Conservation (phyloP, 2,797 vertebrate genomes). For the Melanotaenia parkinsoni region DNA sequence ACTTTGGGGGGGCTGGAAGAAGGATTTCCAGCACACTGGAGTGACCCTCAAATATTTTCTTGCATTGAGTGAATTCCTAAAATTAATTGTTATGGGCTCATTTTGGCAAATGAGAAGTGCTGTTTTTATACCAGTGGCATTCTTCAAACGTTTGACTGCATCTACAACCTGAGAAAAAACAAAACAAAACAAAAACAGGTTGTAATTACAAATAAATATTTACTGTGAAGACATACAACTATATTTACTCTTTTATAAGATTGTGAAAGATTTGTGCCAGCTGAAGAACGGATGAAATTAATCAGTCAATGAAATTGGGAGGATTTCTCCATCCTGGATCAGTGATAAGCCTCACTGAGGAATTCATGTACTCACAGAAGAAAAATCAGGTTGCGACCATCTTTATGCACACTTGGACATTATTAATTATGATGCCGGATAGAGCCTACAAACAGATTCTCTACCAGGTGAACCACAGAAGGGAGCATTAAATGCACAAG, state of each 20-base stretch:
- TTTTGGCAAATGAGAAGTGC: slow-evolving; percentile 19
- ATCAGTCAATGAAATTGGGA: background rate
- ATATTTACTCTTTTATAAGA: background rate
- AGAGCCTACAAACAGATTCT: background rate
- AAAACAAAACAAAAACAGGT: background rate
- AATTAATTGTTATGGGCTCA: slow-evolving; percentile 31
- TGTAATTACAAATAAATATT: background rate
- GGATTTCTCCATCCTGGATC: background rate
- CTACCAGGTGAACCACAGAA: background rate
- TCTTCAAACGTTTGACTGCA: background rate
- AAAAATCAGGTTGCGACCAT: background rate
- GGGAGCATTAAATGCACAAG: background rate
- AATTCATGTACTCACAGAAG: background rate
- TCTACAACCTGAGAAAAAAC: background rate
- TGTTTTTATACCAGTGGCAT: slow-evolving; percentile 5
- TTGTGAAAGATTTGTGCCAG: background rate
- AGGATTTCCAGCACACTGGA: slow-evolving; percentile 38
- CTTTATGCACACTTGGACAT: background rate
- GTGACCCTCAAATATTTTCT: slow-evolving; percentile 31
- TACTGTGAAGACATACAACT: background rate
- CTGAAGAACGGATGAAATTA: background rate
- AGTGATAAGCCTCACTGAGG: background rate
- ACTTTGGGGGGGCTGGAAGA: slow-evolving; percentile 16
- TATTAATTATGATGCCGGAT: background rate
- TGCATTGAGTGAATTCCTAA: slow-evolving; percentile 36